phyloP scores from a whole-genome alignment of 2,113 vertebrate genomes.

The Pygoscelis antarcticus region DNA sequence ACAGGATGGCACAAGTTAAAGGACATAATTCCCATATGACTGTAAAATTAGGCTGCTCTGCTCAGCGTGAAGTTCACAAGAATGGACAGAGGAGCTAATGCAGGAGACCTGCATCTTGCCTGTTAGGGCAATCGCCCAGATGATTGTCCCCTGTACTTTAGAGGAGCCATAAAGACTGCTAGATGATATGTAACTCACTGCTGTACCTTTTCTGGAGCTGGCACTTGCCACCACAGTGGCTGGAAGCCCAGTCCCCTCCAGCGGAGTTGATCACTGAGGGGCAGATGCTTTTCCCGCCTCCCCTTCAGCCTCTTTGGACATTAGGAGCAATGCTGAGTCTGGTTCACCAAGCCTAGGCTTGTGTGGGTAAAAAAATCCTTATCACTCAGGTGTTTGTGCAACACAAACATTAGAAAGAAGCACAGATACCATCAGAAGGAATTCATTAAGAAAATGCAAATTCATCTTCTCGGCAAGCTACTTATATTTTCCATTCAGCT shows the following conservation, averaged over 20 bases:
- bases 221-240: not conserved
- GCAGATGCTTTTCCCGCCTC: not conserved
- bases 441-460: not conserved
- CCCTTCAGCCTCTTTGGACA: not conserved
- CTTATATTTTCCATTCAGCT: not conserved
- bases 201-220: not conserved
- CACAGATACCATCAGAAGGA: not conserved
- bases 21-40: not conserved
- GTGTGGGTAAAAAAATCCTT: not conserved
- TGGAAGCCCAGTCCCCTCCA: not conserved
- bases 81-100: not conserved
- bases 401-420: not conserved
- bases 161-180: not conserved
- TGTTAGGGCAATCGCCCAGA: accelerated
- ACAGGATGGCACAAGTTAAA: not conserved
- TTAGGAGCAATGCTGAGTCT: not conserved
- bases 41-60: not conserved
- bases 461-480: not conserved
- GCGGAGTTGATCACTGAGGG: not conserved
- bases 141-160: not conserved
- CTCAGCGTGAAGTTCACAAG: not conserved
- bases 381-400: not conserved
- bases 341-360: not conserved
- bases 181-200: not conserved
- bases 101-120: not conserved